Evolutionary conservation across 2,797 vertebrate species (phyloP).

Genomic region (Mus minutoides): DNA sequence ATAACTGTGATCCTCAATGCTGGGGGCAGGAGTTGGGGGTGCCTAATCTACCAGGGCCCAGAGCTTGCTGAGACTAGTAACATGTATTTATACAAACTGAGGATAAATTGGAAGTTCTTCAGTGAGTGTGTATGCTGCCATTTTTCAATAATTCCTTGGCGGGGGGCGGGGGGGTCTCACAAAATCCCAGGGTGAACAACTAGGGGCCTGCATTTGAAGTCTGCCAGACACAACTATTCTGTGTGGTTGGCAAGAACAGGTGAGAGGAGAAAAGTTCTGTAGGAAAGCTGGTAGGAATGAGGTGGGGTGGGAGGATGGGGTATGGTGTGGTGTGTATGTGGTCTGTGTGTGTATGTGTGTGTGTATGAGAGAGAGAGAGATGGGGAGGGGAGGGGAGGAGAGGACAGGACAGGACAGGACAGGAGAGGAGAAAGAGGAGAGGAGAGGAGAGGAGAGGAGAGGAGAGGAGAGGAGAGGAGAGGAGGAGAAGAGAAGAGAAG

Average conservation of each 20-base stretch:
- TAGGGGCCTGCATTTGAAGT: background rate
- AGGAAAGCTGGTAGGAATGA: too few relatives aligned
- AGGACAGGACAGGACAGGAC: too few relatives aligned
- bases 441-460: too few relatives aligned
- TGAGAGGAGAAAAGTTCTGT: background rate
- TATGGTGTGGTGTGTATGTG: background rate
- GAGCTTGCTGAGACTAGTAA: background rate
- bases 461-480: too few relatives aligned
- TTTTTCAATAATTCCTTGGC: background rate
- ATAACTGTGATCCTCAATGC: background rate
- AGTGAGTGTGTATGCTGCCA: too few relatives aligned
- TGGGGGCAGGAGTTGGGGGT: background rate
- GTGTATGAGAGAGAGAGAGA: background rate
- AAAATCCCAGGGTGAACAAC: background rate
- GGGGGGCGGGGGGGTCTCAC: background rate
- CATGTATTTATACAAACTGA: background rate
- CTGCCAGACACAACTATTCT: background rate
- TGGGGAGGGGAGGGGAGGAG: too few relatives aligned
- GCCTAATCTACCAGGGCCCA: background rate
- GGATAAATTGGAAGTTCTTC: background rate
- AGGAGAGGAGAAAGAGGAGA: too few relatives aligned
- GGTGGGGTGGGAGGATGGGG: too few relatives aligned
- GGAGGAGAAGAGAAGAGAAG: too few relatives aligned
- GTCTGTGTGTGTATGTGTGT: background rate
- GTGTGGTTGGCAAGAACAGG: background rate